Evolutionary conservation across 35 echinoderm and acorn worm species (phyloP).

Genomic region (Lytechinus pictus): DNA sequence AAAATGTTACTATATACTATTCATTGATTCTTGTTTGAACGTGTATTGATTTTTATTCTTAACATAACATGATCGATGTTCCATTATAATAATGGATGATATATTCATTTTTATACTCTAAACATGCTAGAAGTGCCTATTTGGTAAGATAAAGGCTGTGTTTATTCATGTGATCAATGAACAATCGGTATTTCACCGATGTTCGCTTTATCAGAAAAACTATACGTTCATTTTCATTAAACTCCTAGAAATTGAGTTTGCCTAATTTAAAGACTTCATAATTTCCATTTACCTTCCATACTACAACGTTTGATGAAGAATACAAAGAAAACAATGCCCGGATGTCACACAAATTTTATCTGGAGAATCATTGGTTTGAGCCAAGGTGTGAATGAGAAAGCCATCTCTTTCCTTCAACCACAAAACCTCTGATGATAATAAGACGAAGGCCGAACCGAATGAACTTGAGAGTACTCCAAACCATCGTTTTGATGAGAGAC

Average conservation of each 20-base stretch:
- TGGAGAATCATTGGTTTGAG: neutral
- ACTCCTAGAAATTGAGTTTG: neutral
- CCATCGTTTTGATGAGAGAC: neutral
- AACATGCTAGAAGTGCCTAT: too few species aligned
- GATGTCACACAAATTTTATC: neutral
- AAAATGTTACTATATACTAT: neutral
- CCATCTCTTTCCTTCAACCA: neutral
- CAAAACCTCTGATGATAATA: neutral
- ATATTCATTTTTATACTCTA: too few species aligned
- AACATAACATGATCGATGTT: too few species aligned
- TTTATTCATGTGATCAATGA: too few species aligned
- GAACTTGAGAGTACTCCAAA: neutral
- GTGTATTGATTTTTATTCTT: too few species aligned
- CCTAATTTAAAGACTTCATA: neutral
- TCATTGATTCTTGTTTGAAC: too few species aligned
- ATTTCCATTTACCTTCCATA: neutral
- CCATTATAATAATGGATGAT: too few species aligned
- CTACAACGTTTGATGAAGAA: neutral
- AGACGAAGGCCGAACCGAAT: neutral
- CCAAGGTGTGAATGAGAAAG: neutral
- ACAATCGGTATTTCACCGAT: too few species aligned
- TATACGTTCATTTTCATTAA: neutral
- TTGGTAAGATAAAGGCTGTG: too few species aligned
- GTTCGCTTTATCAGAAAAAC: too few species aligned
- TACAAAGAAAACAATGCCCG: neutral